Evolutionary conservation across 2,797 vertebrate genomes (phyloP).

Genomic region (Pampus argenteus): DNA sequence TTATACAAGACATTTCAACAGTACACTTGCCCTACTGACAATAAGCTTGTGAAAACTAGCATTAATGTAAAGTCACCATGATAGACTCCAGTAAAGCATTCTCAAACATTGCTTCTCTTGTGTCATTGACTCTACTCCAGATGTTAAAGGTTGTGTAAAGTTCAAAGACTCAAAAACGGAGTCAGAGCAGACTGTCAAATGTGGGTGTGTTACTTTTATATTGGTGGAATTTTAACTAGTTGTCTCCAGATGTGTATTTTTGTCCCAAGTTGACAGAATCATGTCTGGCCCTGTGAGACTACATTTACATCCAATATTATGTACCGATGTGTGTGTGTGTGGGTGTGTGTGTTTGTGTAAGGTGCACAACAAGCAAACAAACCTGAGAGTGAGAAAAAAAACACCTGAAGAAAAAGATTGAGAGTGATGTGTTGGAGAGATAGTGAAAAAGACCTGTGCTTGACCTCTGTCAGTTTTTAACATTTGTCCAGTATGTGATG

Average conservation of each 20-base stretch:
- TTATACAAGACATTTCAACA: slow-evolving; percentile 1
- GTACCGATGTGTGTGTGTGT: not conserved
- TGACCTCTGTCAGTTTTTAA: slow-evolving; percentile 51
- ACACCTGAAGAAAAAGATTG: slow-evolving; percentile 2
- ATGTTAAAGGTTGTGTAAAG: not conserved
- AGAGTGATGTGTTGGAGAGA: slow-evolving; percentile 33
- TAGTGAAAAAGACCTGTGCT: slow-evolving; percentile 42
- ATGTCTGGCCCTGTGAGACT: not conserved
- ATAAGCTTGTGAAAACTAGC: not conserved
- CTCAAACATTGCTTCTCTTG: not conserved
- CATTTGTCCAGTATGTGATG: slow-evolving; percentile 48
- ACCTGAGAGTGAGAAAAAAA: slow-evolving; percentile 9
- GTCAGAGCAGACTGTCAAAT: slow-evolving; percentile 2
- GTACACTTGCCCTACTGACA: not conserved
- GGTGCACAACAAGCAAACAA: not conserved
- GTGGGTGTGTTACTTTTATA: not conserved
- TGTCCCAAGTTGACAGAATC: slow-evolving; percentile 11
- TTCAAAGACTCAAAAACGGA: not conserved
- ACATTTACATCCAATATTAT: not conserved
- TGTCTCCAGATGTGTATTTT: slow-evolving; percentile 1
- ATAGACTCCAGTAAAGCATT: too few species aligned
- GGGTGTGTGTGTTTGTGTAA: not conserved
- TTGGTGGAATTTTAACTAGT: not conserved
- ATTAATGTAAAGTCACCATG: not conserved
- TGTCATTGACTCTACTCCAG: not conserved